Evolutionary conservation across 2,888 invertebrate species (phyloP).

Genomic region (Tryphoninae sp.): DNA sequence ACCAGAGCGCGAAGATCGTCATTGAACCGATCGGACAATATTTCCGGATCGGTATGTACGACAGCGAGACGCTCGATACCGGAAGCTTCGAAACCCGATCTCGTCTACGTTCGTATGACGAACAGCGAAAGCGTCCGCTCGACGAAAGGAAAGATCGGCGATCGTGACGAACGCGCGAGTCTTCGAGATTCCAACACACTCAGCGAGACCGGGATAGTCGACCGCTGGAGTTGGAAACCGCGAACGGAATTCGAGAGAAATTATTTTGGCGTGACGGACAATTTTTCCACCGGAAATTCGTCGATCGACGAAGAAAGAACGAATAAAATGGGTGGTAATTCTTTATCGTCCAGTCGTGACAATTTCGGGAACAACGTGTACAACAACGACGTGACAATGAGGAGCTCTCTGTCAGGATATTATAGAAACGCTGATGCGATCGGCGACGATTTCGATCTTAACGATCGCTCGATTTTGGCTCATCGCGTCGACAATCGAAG

Average conservation of each 20-base stretch:
- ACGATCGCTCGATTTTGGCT: background rate
- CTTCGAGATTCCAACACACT: conserved; percentile 10
- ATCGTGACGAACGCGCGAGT: conserved; percentile 10
- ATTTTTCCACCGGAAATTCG: conserved; percentile 14
- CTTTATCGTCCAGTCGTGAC: conserved; percentile 10
- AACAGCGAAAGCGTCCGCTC: conserved; percentile 51
- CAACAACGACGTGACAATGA: background rate
- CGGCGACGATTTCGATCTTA: conserved; percentile 23
- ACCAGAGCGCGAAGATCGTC: conserved; percentile 42
- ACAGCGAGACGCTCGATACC: conserved; percentile 74
- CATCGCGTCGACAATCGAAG: background rate
- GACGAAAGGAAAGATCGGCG: conserved; percentile 34
- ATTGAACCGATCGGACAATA: conserved; percentile 33
- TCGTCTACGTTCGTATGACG: conserved; percentile 68
- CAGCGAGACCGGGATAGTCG: conserved; percentile 23
- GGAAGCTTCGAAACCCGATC: conserved; percentile 71
- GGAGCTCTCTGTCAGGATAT: conserved; percentile 11
- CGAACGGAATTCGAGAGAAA: conserved; percentile 76
- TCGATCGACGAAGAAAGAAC: conserved; percentile 27
- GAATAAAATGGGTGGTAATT: background rate
- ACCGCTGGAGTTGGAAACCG: conserved; percentile 73
- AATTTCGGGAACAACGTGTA: conserved; percentile 10
- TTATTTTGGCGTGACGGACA: conserved; percentile 70
- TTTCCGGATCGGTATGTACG: conserved; percentile 55
- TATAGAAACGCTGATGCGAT: conserved; percentile 23